Evolutionary conservation across 2,888 invertebrate genomes (phyloP).

Genomic region (Xestia ashworthii): DNA sequence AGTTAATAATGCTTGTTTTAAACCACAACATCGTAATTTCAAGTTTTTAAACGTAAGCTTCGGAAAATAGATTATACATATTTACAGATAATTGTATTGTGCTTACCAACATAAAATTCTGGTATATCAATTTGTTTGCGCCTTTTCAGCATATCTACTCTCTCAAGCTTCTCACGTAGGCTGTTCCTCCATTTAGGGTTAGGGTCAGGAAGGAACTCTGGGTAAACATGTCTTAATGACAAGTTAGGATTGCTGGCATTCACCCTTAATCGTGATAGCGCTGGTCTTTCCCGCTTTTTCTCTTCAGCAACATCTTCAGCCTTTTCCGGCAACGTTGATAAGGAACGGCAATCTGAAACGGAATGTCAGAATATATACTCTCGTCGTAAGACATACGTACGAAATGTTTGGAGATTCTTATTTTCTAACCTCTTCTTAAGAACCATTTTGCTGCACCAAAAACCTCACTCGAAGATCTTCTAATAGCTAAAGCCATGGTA

Average conservation of each 20-base stretch:
- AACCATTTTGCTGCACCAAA: constrained; percentile 81
- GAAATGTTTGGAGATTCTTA: background rate
- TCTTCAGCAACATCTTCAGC: constrained; percentile 57
- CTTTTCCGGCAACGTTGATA: constrained; percentile 81
- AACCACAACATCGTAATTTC: too few relatives aligned
- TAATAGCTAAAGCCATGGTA: constrained; percentile 80
- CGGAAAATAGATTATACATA: background rate
- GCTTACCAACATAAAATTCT: constrained; percentile 98
- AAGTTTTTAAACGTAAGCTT: background rate
- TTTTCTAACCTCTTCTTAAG: constrained; percentile 82
- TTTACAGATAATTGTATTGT: background rate
- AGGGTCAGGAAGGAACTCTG: constrained; percentile 98
- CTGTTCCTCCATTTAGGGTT: constrained; percentile 94
- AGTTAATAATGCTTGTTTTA: background rate
- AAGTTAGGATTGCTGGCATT: constrained; percentile 80
- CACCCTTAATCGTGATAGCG: constrained; percentile 66
- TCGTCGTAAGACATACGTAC: background rate
- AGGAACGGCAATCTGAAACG: constrained; percentile 77
- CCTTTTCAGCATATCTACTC: constrained; percentile 97
- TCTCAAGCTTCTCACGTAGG: constrained; percentile 96
- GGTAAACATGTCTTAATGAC: constrained; percentile 94
- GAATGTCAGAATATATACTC: background rate
- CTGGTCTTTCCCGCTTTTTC: constrained; percentile 21
- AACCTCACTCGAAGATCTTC: constrained; percentile 74
- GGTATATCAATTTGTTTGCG: constrained; percentile 96